phyloP scores from a whole-genome alignment of 2,888 invertebrate species.

The Philaethria dido region DNA sequence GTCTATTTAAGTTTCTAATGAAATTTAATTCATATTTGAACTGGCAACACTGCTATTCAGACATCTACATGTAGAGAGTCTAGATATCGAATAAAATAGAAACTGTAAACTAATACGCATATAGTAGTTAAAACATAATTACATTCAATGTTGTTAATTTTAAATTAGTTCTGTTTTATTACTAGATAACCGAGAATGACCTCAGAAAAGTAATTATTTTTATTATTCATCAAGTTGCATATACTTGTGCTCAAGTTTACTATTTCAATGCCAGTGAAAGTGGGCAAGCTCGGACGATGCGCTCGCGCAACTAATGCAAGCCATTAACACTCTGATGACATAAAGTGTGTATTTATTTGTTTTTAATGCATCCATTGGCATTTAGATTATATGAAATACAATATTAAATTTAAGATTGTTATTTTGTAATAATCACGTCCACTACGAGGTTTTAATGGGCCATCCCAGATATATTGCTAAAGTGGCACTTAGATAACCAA shows the following conservation, averaged over 20 bases:
- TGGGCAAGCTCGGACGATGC: conserved; percentile 49
- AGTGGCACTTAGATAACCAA: not conserved
- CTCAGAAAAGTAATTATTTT: conserved; percentile 24
- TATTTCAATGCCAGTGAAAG: conserved; percentile 72
- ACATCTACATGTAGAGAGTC: not conserved
- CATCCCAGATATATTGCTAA: not conserved
- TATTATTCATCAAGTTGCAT: conserved; percentile 28
- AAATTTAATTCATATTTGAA: not conserved
- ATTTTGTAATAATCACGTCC: conserved; percentile 22
- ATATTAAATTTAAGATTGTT: conserved; percentile 16
- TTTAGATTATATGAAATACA: conserved; percentile 24
- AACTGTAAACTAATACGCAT: not conserved
- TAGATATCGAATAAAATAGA: not conserved
- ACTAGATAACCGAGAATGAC: not conserved
- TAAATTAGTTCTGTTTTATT: not conserved
- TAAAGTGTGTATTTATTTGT: conserved; percentile 34
- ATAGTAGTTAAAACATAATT: not conserved
- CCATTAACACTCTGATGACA: conserved; percentile 33
- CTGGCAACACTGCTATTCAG: too few relatives aligned
- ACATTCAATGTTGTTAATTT: not conserved
- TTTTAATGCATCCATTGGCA: conserved; percentile 34
- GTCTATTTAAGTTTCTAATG: too few relatives aligned
- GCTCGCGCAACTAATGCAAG: conserved; percentile 47
- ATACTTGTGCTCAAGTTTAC: conserved; percentile 40
- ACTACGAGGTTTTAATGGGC: not conserved